Base-by-base conservation (phyloP, 1,140 invertebrate species). In the Drosophila ficusphila region DNA sequence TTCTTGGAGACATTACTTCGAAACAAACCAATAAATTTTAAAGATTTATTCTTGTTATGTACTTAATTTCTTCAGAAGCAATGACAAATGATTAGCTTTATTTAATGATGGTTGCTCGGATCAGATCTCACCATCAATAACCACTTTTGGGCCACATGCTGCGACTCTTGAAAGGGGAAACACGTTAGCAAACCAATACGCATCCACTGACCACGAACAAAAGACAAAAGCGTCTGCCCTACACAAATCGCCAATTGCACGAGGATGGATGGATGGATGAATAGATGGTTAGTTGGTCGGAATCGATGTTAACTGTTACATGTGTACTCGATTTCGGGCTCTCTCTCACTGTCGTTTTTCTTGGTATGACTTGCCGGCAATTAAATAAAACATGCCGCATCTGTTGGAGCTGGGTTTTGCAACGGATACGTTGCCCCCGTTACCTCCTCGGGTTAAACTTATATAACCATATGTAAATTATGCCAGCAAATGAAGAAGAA, bases 391-490 rank as follows among this genome's bases (percentile, higher is more conserved):
- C 79, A 85, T 85, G 79, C 67, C 52, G 48, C 76, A 65, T 58
- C 65, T 49, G 52, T 71, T 69, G 49, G 62, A 27, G 56, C 52
- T 41, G 58, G 36, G 46, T 71, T 83, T 60, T 83, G 79, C 78
- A 77, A 81, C 48, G 47, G 48, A 53, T 33, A 33, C 58, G 38
- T 49, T 23, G n/a, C 14, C 46, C n/a, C 27, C 23, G 29, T 8
- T 25, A 29, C 39, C 31, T 25, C 6, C 31, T 34, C 23, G 34
- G 36, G 44, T 48, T 8, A 27, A 33, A 61, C 71, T 86, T 85
- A 85, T 79, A 85, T 86, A 85, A 86, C 81, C 76, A 79, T 85
- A 85, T 85, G 79, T 85, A 85, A 85, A 85, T 85, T 79, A 85
- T 85, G 46, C 72, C 72, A 67, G 57, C 65, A 79, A 85, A 85